Base-by-base conservation (phyloP, 2,797 vertebrate genomes). In the Enoplosus armatus region DNA sequence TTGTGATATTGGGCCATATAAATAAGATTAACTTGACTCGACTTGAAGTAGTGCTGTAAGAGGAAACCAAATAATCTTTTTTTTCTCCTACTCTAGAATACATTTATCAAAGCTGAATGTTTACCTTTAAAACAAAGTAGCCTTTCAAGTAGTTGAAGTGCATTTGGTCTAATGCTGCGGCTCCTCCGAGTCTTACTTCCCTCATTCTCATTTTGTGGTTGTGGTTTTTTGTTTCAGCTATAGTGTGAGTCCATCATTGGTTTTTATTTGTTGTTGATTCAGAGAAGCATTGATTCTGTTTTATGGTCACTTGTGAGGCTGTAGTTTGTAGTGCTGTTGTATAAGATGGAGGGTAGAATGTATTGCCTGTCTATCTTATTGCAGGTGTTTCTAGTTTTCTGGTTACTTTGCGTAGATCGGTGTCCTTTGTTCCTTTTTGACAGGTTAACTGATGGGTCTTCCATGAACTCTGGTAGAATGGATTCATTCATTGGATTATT, bases 401-500 rank as follows among this genome's bases (percentile, higher is more conserved):
- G 51, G 4, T 67, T 69, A 37, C 22, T 26, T 41, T 14, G 24
- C 50, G 41, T 45, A 60, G 12, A 63, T 82, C 26, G 31, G 29
- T 63, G 51, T 31, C 24, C 29, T 31, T 51, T 54, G 37, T 33
- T 72, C 6, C 27, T 53, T 16, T n/a, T n/a, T 48, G 5, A 51
- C n/a, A 53, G 61, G 22, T 72, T 77, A 39, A 72, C 47, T 68
- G 22, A 61, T n/a, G n/a, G 9, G n/a, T 35, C 50, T 27, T 37
- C 20, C 20, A 27, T 83, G 47, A 70, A 29, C 41, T 75, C n/a
- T 43, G 18, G 14, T 58, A 39, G 62, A 53, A 62, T 4, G 3
- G 18, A 61, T 53, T 66, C 9, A 77, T 64, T 68, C 67, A 55
- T 16, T 58, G 8, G 26, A 73, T 69, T 56, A 64, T 33, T 39